A percentile compares a stretch with the other conserved stretches of the same genome.
Conservation (phyloP, 2,113 vertebrate genomes). For the Rhabdornis inornatus region DNA sequence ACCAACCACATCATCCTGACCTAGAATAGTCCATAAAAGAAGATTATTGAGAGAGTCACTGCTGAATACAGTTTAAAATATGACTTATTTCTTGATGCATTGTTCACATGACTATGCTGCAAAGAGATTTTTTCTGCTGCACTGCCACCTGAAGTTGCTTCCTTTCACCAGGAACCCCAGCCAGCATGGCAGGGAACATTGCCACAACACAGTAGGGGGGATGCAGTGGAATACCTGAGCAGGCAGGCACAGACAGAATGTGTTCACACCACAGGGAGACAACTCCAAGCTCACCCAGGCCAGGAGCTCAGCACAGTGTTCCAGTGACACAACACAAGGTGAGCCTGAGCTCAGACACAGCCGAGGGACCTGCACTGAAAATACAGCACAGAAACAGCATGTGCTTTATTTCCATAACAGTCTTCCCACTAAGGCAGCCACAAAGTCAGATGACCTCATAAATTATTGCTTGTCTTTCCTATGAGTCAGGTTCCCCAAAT, state of each 20-base stretch:
- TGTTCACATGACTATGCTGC: background rate
- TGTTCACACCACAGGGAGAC: background rate
- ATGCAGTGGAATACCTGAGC: background rate
- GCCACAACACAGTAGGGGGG: background rate
- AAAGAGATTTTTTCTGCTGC: background rate
- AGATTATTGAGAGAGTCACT: background rate
- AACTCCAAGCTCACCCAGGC: background rate
- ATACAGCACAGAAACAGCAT: background rate
- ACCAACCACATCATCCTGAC: background rate
- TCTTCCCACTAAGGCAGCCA: background rate
- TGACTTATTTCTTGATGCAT: accelerated
- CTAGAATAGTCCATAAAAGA: background rate
- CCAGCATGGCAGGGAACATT: background rate
- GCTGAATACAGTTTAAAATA: background rate
- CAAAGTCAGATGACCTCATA: background rate
- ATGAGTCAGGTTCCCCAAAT: background rate
- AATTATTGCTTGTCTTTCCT: background rate
- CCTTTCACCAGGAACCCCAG: background rate
- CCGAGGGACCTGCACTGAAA: background rate
- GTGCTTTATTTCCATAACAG: background rate
- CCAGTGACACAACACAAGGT: background rate
- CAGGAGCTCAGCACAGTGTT: background rate
- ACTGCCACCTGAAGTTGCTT: background rate
- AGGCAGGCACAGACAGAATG: background rate
- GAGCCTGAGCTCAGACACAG: background rate